Evolutionary conservation across 1,140 invertebrate species (phyloP).

Genomic region (Drosophila dunni): DNA sequence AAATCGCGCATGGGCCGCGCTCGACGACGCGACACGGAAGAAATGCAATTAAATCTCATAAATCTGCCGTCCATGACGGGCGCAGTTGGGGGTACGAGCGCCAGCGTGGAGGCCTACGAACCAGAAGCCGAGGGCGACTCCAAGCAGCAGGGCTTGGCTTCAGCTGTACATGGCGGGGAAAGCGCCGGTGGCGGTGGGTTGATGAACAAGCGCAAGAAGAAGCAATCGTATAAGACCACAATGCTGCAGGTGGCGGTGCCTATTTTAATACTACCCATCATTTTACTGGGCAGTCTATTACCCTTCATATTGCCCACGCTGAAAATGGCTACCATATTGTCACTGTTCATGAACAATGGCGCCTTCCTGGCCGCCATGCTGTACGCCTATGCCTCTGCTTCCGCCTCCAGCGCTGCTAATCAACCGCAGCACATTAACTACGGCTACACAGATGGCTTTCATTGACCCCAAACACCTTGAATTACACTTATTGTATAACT

Average conservation of each 20-base stretch:
- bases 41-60: conserved; percentile 60
- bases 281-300: conserved; percentile 73
- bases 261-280: conserved; percentile 76
- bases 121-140: conserved; percentile 68
- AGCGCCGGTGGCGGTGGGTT: conserved; percentile 39
- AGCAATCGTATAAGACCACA: conserved; percentile 65
- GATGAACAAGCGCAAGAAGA: conserved; percentile 61
- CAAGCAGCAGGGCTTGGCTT: conserved; percentile 57
- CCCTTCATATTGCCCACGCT: conserved; percentile 79
- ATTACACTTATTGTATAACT: neutral
- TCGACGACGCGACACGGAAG: conserved; percentile 61
- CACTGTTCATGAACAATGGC: conserved; percentile 81
- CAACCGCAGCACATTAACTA: conserved; percentile 73
- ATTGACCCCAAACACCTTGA: conserved; percentile 19
- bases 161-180: conserved; percentile 26
- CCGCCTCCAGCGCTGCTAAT: conserved; percentile 59
- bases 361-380: conserved; percentile 79
- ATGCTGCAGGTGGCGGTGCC: conserved; percentile 81
- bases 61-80: conserved; percentile 54
- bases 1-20: conserved; percentile 64
- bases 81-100: conserved; percentile 52
- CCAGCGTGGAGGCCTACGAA: conserved; percentile 63
- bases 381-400: conserved; percentile 60
- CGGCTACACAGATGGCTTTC: conserved; percentile 53
- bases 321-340: conserved; percentile 83